Base-by-base conservation (phyloP, 2,888 invertebrate genomes). In the Yponomeuta cagnagella region DNA sequence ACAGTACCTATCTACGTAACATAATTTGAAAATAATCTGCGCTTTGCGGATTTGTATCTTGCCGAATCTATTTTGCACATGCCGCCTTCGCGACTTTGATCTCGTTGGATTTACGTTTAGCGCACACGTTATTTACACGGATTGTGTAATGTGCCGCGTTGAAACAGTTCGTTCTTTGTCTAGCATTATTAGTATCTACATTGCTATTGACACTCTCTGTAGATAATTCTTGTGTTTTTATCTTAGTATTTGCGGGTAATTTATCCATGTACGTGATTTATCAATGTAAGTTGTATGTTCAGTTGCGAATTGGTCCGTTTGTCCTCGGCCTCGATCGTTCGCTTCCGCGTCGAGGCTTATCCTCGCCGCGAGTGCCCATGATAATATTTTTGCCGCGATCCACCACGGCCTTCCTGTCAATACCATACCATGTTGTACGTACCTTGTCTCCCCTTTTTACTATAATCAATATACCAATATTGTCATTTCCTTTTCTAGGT, bases 341-440 rank as follows among this genome's bases (percentile, higher is more conserved):
- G 85, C 90, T 91, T 92, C 91, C 91, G 91, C 87, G 79, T 91
- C 80, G 83, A 80, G 83, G 85, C 85, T 88, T 92, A 90, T 90
- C 90, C 91, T 90, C 89, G 90, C 88, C 76, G 82, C 79, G 80
- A 81, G 86, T 69, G 86, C 87, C 88, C 86, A 86, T 89, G 87
- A 86, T 89, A 85, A 87, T 90, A 86, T 88, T 88, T 88, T 89
- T 86, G 83, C 80, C 81, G 77, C 79, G 78, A 86, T 82, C 87
- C 90, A 88, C 87, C 87, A 86, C 87, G 87, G 84, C 86, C 89
- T 89, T 86, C 82, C 83, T 79, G 76, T 78, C 79, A 79, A 71
- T 71, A 63, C 52, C 48, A 70, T 48, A 31, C 66, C 58, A 63
- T 70, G 48, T 43, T 70, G 48, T 43, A 33, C 15, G 6, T 69